Conservation (phyloP, 2,113 vertebrate species). For the Pseudorasbora parva region DNA sequence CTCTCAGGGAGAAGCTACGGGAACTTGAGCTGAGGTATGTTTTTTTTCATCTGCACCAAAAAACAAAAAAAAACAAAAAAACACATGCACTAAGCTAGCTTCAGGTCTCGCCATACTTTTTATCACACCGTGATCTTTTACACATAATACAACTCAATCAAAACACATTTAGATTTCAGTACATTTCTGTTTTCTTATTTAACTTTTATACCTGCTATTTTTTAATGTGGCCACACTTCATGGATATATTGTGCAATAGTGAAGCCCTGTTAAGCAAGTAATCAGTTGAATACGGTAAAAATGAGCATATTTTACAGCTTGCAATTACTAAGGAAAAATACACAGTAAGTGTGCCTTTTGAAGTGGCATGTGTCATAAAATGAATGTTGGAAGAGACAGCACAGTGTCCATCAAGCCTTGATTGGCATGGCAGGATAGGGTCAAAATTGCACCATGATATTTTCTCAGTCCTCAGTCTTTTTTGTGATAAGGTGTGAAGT, state of each 20-base stretch:
- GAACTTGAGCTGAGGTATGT: constrained; percentile 77
- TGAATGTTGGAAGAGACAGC: neutral
- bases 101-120: neutral
- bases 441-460: neutral
- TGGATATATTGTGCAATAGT: neutral
- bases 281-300: neutral
- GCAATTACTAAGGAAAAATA: neutral
- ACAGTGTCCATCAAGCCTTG: neutral
- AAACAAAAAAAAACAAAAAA: too few relatives aligned
- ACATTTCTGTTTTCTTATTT: neutral
- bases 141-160: neutral
- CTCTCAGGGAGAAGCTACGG: constrained; percentile 76
- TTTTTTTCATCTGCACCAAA: neutral
- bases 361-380: neutral
- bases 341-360: neutral
- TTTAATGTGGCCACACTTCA: neutral
- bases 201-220: neutral
- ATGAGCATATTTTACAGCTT: neutral
- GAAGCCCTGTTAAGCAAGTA: neutral
- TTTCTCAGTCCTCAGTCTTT: neutral
- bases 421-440: neutral
- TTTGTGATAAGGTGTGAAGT: neutral
- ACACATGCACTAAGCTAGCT: too few relatives aligned
- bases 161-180: neutral
- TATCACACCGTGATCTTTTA: neutral